Evolutionary conservation across 2,888 invertebrate species (phyloP).

Genomic region (Plebejus argus): DNA sequence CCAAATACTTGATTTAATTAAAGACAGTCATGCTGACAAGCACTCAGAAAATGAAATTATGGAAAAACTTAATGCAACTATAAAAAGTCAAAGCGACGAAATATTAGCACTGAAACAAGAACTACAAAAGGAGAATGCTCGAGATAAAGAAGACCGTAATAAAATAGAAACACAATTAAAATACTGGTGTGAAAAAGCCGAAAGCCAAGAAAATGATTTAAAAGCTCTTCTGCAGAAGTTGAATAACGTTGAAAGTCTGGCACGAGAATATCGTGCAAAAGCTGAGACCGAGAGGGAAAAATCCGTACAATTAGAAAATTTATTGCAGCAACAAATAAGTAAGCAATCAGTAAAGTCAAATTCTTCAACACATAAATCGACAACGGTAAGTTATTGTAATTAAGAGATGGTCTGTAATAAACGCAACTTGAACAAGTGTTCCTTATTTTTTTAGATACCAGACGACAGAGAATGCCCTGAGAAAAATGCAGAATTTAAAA

Average conservation of each 20-base stretch:
- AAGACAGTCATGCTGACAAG: conserved; percentile 53
- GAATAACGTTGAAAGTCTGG: conserved; percentile 62
- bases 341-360: conserved; percentile 40
- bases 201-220: conserved; percentile 65
- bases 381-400: conserved; percentile 38
- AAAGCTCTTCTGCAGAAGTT: conserved; percentile 64
- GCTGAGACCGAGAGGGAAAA: conserved; percentile 61
- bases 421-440: not conserved
- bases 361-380: conserved; percentile 34
- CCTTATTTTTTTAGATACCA: conserved; percentile 25
- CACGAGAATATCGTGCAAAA: conserved; percentile 57
- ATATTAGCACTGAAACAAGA: conserved; percentile 72
- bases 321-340: conserved; percentile 55
- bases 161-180: conserved; percentile 61
- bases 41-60: conserved; percentile 56
- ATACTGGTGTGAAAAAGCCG: conserved; percentile 62
- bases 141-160: conserved; percentile 54
- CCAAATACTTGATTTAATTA: conserved; percentile 68
- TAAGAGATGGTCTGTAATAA: not conserved
- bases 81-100: conserved; percentile 77
- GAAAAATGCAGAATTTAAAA: conserved; percentile 41
- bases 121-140: conserved; percentile 59
- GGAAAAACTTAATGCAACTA: conserved; percentile 64
- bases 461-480: conserved; percentile 30
- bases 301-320: conserved; percentile 55